These are phyloP conservation scores for Sebastes variabilis DNA, from an alignment of 2,797 vertebrate genomes.

Conservation along the genomic window DNA sequence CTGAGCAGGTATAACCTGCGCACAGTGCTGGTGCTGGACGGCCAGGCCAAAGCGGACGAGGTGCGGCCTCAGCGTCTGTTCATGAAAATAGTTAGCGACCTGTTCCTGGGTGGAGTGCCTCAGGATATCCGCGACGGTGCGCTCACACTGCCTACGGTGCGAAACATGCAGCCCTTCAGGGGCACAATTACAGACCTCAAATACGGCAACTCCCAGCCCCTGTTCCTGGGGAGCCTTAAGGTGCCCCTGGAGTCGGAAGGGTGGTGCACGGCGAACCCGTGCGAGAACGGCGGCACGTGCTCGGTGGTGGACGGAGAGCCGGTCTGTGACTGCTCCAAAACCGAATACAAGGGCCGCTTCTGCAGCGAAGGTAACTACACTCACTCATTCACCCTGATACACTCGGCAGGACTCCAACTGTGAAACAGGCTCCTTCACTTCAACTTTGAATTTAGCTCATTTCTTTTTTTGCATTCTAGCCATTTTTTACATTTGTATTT, in stretches of 20 bases:
- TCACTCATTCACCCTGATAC: background rate
- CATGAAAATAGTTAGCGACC: constrained; percentile 97
- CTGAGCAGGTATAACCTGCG: constrained; percentile 90
- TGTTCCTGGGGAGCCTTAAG: constrained; percentile 90
- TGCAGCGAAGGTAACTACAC: constrained; percentile 93
- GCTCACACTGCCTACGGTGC: constrained; percentile 91
- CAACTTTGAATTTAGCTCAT: background rate
- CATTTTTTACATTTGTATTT: background rate
- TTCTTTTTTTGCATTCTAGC: background rate
- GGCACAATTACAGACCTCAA: constrained; percentile 95
- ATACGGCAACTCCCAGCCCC: constrained; percentile 90
- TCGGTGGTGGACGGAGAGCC: constrained; percentile 90
- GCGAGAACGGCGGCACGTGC: constrained; percentile 95
- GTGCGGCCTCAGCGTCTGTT: constrained; percentile 91
- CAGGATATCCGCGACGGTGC: constrained; percentile 90
- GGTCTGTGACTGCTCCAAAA: constrained; percentile 95
- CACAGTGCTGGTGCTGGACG: constrained; percentile 90
- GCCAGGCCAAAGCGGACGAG: constrained; percentile 86
- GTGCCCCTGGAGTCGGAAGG: constrained; percentile 92
- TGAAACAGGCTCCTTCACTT: background rate
- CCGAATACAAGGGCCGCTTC: constrained; percentile 91
- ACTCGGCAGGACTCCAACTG: constrained; percentile 8
- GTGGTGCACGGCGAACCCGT: constrained; percentile 91
- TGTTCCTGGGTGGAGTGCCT: constrained; percentile 95
- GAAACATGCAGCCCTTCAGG: constrained; percentile 88